These are phyloP conservation scores for Epinotia bilunana DNA, from an alignment of 2,888 invertebrate species.

Conservation along the genomic window DNA sequence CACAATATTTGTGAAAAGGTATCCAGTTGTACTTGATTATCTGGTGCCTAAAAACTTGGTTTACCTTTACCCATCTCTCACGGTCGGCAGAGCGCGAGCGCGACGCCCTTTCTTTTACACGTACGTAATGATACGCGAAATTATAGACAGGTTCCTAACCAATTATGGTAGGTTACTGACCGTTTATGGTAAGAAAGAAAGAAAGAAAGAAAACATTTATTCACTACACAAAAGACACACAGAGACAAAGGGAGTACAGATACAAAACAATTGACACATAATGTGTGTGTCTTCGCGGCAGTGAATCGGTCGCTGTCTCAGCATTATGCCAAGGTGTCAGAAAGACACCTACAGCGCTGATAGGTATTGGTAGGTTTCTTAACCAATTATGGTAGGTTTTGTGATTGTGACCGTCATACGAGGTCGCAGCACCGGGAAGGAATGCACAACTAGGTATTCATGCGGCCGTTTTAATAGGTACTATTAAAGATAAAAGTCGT, in stretches of 20 bases:
- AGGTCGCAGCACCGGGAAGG: neutral
- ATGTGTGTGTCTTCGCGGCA: too few species aligned
- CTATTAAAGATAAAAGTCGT: too few species aligned
- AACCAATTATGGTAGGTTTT: constrained; percentile 3
- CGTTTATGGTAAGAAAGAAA: too few species aligned
- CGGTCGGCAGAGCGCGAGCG: constrained; percentile 8
- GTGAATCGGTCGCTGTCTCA: too few species aligned
- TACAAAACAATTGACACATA: too few species aligned
- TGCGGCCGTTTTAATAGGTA: neutral
- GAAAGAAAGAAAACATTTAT: too few species aligned
- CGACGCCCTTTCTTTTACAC: neutral
- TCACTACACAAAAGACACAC: too few species aligned
- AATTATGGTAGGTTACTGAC: neutral
- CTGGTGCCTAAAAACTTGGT: constrained; percentile 11
- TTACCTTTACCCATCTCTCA: constrained; percentile 13
- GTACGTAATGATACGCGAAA: constrained; percentile 14
- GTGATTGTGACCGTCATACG: constrained; percentile 1
- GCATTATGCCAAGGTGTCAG: too few species aligned
- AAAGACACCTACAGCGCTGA: too few species aligned
- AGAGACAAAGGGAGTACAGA: too few species aligned
- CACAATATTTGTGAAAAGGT: neutral
- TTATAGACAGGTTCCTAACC: neutral
- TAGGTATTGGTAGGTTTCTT: neutral
- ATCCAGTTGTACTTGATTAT: neutral
- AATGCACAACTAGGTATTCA: neutral